Percentiles rank a stretch among this genome's conserved stretches.
phyloP scores from a whole-genome alignment of 2,113 vertebrate species.

The Leptocoma aspasia region DNA sequence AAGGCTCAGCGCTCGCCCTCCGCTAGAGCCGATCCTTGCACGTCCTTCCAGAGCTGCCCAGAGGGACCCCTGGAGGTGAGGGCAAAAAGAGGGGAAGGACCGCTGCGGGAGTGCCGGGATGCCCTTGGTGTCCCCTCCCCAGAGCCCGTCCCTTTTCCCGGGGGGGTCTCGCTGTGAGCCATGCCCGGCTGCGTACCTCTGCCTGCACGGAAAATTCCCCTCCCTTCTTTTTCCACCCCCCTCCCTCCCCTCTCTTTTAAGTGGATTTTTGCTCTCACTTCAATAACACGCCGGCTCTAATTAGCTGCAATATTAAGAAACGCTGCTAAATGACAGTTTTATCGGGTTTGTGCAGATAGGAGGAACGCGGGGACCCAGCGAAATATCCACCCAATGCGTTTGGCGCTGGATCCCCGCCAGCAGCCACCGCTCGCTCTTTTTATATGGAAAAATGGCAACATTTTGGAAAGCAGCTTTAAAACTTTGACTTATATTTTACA shows the following conservation, averaged over 20 bases:
- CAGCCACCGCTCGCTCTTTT: slow-evolving; percentile 51
- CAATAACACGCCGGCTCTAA: slow-evolving; percentile 31
- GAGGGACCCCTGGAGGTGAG: background rate
- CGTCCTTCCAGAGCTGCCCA: background rate
- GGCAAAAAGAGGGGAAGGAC: background rate
- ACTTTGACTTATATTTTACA: slow-evolving; percentile 76
- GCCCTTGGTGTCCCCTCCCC: background rate
- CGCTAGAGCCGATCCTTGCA: background rate
- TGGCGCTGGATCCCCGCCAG: slow-evolving; percentile 55
- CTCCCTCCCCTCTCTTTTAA: slow-evolving; percentile 22
- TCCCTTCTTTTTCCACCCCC: background rate
- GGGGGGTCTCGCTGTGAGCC: background rate
- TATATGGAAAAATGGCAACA: slow-evolving; percentile 70
- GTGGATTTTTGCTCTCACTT: slow-evolving; percentile 54
- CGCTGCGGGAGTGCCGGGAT: background rate
- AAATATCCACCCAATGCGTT: background rate
- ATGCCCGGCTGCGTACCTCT: background rate
- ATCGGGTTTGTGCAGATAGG: slow-evolving; percentile 51
- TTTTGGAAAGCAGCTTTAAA: slow-evolving; percentile 72
- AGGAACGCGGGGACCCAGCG: slow-evolving; percentile 43
- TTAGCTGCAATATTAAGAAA: slow-evolving; percentile 50
- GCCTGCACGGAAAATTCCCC: background rate
- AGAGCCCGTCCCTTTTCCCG: background rate
- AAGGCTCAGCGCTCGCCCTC: background rate
- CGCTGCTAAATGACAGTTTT: slow-evolving; percentile 45